phyloP scores from a whole-genome alignment of 2,888 invertebrate genomes.

The Phragmatobia fuliginosa region DNA sequence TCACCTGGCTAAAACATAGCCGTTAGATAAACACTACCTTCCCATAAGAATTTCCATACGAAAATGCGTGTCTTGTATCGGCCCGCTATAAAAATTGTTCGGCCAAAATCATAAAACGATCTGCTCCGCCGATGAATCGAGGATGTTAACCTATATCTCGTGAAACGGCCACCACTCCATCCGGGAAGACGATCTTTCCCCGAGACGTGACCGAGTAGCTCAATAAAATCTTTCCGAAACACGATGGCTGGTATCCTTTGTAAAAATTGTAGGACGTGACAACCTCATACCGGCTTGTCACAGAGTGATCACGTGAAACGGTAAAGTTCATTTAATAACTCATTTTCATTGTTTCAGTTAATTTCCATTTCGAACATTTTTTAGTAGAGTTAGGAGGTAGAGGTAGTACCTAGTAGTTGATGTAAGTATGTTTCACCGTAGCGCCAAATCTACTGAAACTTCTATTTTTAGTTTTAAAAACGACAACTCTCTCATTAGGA shows the following conservation, averaged over 20 bases:
- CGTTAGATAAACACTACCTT: conserved; percentile 26
- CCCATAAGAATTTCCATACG: conserved; percentile 40
- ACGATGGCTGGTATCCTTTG: conserved; percentile 62
- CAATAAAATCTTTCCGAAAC: conserved; percentile 77
- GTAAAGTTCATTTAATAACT: conserved; percentile 39
- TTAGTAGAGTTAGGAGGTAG: neutral
- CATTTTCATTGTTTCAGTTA: conserved; percentile 31
- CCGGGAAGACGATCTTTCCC: conserved; percentile 73
- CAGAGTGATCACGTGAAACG: conserved; percentile 32
- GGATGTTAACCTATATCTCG: conserved; percentile 75
- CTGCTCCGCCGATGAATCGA: conserved; percentile 72
- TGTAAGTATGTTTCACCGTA: too few species aligned
- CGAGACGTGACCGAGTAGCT: conserved; percentile 77
- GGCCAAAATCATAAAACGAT: conserved; percentile 77
- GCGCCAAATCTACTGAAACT: too few species aligned
- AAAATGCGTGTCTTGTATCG: conserved; percentile 45
- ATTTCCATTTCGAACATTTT: conserved; percentile 16
- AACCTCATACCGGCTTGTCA: conserved; percentile 49
- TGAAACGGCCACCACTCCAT: conserved; percentile 69
- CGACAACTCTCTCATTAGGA: too few species aligned
- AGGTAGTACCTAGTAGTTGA: too few species aligned
- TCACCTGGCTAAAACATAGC: conserved; percentile 20
- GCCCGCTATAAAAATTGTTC: conserved; percentile 64
- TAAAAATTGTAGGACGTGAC: conserved; percentile 76
- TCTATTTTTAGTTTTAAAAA: too few species aligned